phyloP scores from a whole-genome alignment of 1,140 invertebrate genomes.

The Arctopsyche grandis region DNA sequence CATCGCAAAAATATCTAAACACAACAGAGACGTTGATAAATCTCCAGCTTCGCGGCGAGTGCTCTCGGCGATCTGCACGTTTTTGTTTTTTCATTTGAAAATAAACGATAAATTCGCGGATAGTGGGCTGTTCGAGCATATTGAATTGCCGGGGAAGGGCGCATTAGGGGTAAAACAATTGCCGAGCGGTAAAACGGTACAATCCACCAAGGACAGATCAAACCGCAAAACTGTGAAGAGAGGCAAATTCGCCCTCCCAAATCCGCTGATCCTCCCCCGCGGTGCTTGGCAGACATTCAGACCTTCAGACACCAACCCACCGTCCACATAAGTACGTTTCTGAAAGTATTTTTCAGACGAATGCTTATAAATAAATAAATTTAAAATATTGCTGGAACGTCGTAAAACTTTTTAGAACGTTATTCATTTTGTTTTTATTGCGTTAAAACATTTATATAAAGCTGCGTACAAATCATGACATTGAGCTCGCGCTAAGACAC shows the following conservation, averaged over 20 bases:
- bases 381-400: too few relatives aligned
- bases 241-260: neutral
- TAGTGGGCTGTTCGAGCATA: neutral
- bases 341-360: neutral
- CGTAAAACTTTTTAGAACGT: too few relatives aligned
- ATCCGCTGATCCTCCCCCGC: neutral
- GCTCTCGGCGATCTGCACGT: neutral
- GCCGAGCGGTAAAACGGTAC: conserved; percentile 1
- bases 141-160: neutral
- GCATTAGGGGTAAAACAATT: neutral
- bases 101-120: neutral
- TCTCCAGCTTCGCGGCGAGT: neutral
- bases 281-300: conserved; percentile 11
- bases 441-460: too few relatives aligned
- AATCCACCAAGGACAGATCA: conserved; percentile 30
- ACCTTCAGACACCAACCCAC: neutral
- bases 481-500: too few relatives aligned
- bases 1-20: neutral
- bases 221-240: neutral
- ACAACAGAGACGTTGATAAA: neutral
- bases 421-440: too few relatives aligned
- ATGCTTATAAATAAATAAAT: neutral
- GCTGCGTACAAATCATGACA: too few relatives aligned
- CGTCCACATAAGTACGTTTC: neutral
- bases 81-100: neutral